Conservation (phyloP, 2,797 vertebrate species). For the Neostethus bicornis region DNA sequence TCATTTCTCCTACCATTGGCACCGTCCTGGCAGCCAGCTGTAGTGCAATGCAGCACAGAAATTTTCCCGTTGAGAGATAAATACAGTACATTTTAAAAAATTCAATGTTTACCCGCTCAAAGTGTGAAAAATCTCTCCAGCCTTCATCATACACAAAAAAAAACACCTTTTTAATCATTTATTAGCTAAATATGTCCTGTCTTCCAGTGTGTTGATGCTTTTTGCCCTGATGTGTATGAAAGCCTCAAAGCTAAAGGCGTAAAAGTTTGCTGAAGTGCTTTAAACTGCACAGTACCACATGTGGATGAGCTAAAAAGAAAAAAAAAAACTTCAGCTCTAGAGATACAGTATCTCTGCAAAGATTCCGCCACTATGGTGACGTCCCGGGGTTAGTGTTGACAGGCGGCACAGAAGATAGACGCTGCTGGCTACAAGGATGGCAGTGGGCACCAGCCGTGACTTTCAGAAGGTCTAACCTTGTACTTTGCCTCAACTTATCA, state of each 20-base stretch:
- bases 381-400: conserved; percentile 63
- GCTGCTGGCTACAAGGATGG: conserved; percentile 52
- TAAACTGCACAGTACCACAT: conserved; percentile 36
- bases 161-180: too few species aligned
- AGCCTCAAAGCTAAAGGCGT: conserved; percentile 27
- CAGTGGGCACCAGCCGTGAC: conserved; percentile 48
- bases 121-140: too few species aligned
- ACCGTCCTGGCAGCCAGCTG: too few species aligned
- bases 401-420: conserved; percentile 67
- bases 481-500: conserved; percentile 44
- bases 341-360: conserved; percentile 71
- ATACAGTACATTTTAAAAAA: too few species aligned
- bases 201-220: conserved; percentile 41
- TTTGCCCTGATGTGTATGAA: conserved; percentile 30
- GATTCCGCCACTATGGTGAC: conserved; percentile 67
- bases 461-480: conserved; percentile 60
- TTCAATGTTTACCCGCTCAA: too few species aligned
- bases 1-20: too few species aligned
- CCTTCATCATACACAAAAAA: too few species aligned
- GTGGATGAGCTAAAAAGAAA: conserved; percentile 34
- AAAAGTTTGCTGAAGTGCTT: conserved; percentile 33
- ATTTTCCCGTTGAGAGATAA: too few species aligned
- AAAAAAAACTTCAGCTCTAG: conserved; percentile 60
- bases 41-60: too few species aligned
- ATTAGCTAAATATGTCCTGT: conserved; percentile 27